These are phyloP conservation scores for Dendrocincla fuliginosa DNA, from an alignment of 2,797 vertebrate genomes.

Conservation along the genomic window DNA sequence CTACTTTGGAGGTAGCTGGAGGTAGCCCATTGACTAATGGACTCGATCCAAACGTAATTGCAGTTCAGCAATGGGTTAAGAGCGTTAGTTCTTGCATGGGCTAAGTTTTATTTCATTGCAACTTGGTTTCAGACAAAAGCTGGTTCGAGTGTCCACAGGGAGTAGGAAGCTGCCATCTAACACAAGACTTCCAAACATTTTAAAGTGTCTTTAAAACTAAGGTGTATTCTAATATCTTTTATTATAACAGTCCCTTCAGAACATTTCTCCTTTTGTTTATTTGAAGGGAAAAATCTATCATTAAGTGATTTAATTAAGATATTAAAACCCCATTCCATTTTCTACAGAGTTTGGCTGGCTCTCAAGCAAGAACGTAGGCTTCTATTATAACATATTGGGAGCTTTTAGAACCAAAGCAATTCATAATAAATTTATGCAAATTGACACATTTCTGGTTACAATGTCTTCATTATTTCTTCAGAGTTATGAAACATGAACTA, in stretches of 20 bases:
- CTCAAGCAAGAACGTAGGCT: slow-evolving; percentile 52
- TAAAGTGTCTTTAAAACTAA: not conserved
- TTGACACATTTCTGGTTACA: slow-evolving; percentile 62
- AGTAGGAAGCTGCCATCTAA: not conserved
- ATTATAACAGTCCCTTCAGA: not conserved
- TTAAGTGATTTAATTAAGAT: slow-evolving; percentile 13
- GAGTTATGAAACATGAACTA: slow-evolving; percentile 65
- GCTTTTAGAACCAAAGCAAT: slow-evolving; percentile 59
- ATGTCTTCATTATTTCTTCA: slow-evolving; percentile 64
- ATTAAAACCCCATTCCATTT: slow-evolving; percentile 11
- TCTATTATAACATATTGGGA: slow-evolving; percentile 64
- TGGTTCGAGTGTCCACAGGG: not conserved
- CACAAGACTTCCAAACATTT: not conserved
- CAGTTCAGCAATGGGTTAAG: not conserved
- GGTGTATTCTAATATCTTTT: not conserved
- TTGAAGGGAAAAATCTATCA: slow-evolving; percentile 1
- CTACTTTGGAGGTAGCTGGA: not conserved
- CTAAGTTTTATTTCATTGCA: not conserved
- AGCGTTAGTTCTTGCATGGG: not conserved
- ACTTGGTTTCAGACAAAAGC: not conserved
- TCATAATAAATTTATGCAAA: slow-evolving; percentile 65
- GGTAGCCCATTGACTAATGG: not conserved
- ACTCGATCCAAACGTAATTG: not conserved
- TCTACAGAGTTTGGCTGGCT: slow-evolving; percentile 39
- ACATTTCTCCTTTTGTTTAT: not conserved